A percentile compares a stretch with the other conserved stretches of the same genome.
Conservation (phyloP, 2,888 invertebrate genomes). For the Conistra vaccinii region DNA sequence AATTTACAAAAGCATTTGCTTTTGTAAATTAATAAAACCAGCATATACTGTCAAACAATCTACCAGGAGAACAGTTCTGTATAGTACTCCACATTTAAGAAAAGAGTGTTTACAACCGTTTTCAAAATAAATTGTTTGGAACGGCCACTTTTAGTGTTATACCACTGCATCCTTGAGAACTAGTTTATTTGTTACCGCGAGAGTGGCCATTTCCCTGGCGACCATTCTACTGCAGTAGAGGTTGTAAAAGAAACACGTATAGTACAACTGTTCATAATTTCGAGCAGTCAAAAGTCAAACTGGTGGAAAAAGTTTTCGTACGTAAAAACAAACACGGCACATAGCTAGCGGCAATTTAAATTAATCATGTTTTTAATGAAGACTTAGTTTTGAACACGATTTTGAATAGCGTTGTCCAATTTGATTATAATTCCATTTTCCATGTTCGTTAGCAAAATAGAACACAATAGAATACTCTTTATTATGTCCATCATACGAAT, state of each 20-base stretch:
- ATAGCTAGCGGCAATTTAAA: background rate
- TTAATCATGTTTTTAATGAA: background rate
- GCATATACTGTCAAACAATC: background rate
- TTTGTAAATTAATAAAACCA: slow-evolving; percentile 14
- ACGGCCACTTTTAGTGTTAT: slow-evolving; percentile 33
- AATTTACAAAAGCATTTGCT: too few species aligned
- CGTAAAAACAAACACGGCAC: background rate
- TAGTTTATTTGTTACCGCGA: slow-evolving; percentile 43
- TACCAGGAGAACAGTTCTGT: background rate
- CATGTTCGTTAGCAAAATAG: background rate
- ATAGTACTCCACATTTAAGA: background rate
- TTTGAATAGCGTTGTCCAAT: background rate
- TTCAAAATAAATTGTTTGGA: slow-evolving; percentile 40
- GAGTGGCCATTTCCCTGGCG: slow-evolving; percentile 42
- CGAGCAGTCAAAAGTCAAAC: background rate
- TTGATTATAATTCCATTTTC: background rate
- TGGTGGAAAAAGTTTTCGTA: background rate
- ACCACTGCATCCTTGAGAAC: slow-evolving; percentile 46
- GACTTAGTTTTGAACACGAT: background rate
- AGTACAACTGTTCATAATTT: slow-evolving; percentile 25
- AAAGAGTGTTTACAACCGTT: slow-evolving; percentile 24
- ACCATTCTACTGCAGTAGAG: slow-evolving; percentile 21
- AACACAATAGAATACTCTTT: background rate
- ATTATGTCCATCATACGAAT: background rate
- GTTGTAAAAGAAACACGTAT: slow-evolving; percentile 39